These are phyloP conservation scores for Oreocharis arfaki DNA, from an alignment of 2,113 vertebrate species.

Conservation along the genomic window DNA sequence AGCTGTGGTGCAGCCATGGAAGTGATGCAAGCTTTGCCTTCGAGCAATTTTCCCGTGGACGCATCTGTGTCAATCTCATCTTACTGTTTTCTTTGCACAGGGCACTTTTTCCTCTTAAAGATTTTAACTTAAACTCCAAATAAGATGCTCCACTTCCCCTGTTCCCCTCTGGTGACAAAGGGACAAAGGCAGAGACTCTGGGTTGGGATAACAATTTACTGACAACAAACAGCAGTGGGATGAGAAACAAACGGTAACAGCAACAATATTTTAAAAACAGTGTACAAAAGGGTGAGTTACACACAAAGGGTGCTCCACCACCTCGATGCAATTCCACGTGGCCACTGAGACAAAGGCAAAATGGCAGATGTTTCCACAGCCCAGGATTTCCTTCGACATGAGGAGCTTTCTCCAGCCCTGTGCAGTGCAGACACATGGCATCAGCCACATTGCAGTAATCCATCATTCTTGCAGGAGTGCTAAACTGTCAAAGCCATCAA, in stretches of 20 bases:
- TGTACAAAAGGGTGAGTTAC: background rate
- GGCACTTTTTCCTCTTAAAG: background rate
- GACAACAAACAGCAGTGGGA: background rate
- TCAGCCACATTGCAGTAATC: background rate
- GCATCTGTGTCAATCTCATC: background rate
- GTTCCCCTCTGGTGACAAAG: background rate
- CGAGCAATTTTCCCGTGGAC: background rate
- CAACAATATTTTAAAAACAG: background rate
- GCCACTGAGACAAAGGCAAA: background rate
- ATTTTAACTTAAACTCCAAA: background rate
- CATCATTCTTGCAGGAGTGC: background rate
- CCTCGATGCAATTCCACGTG: accelerated
- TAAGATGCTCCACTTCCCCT: background rate
- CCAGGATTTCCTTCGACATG: background rate
- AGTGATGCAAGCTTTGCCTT: background rate
- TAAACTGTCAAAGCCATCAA: background rate
- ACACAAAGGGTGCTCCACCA: background rate
- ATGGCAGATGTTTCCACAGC: background rate
- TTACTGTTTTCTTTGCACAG: background rate
- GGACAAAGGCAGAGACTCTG: background rate
- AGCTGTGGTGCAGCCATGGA: accelerated
- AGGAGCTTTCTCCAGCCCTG: background rate
- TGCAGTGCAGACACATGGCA: background rate
- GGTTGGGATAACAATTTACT: background rate
- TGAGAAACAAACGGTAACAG: accelerated